phyloP scores from a whole-genome alignment of 2,113 vertebrate genomes.

The Syngnathus scovelli region DNA sequence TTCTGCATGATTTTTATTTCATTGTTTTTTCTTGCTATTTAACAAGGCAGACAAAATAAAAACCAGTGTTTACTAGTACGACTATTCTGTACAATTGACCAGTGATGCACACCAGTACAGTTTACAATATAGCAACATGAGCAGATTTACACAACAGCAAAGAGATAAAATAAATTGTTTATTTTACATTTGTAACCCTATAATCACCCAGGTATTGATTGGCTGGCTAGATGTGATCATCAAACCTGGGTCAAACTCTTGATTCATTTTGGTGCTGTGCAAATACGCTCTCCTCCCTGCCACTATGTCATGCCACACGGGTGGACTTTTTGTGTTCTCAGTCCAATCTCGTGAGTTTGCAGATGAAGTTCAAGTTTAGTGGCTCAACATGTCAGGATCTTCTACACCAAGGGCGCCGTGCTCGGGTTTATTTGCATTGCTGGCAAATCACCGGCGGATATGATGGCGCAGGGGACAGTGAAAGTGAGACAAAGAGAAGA shows the following conservation, averaged over 20 bases:
- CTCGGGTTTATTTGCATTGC: slow-evolving; percentile 19
- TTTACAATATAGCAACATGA: slow-evolving; percentile 66
- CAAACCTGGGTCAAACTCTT: slow-evolving; percentile 38
- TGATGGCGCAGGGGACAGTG: background rate
- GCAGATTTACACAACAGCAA: slow-evolving; percentile 62
- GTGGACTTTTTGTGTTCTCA: slow-evolving; percentile 32
- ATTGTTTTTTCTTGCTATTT: slow-evolving; percentile 50
- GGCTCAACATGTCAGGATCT: slow-evolving; percentile 34
- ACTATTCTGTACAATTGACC: slow-evolving; percentile 64
- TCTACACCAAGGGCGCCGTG: slow-evolving; percentile 25
- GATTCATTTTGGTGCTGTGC: slow-evolving; percentile 60
- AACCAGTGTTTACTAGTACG: slow-evolving; percentile 68
- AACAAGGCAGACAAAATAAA: slow-evolving; percentile 70
- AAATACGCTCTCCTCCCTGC: slow-evolving; percentile 59
- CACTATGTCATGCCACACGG: slow-evolving; percentile 49
- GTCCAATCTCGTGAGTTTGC: slow-evolving; percentile 43
- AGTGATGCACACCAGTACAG: slow-evolving; percentile 64
- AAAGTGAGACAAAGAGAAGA: background rate
- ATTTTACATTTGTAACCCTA: slow-evolving; percentile 26
- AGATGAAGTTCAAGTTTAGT: slow-evolving; percentile 40
- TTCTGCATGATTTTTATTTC: slow-evolving; percentile 61
- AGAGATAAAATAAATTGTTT: slow-evolving; percentile 61
- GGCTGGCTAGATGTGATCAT: slow-evolving; percentile 44
- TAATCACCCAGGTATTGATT: slow-evolving; percentile 33
- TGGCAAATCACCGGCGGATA: slow-evolving; percentile 8